These are phyloP conservation scores for Nicator chloris DNA, from an alignment of 2,113 vertebrate species.

Conservation along the genomic window DNA sequence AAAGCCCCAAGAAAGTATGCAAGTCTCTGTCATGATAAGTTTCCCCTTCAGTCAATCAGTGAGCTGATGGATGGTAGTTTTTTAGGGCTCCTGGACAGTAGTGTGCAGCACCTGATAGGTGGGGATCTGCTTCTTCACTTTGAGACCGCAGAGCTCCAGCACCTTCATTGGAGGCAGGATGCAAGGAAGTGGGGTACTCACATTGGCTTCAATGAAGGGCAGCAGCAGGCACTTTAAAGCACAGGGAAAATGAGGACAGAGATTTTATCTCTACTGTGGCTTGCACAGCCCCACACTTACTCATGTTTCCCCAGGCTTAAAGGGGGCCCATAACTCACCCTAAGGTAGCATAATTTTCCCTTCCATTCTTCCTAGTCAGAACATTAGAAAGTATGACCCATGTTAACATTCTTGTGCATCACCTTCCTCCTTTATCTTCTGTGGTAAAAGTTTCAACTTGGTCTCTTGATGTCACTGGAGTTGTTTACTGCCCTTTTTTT, in stretches of 20 bases:
- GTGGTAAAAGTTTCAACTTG: background rate
- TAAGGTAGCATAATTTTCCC: background rate
- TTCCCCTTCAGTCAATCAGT: background rate
- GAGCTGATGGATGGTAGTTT: background rate
- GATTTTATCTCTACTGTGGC: background rate
- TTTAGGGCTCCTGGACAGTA: background rate
- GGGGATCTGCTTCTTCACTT: background rate
- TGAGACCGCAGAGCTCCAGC: accelerated
- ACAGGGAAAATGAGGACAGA: background rate
- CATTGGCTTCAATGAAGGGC: background rate
- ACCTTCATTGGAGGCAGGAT: background rate
- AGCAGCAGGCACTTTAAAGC: background rate
- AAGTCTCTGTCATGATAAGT: background rate
- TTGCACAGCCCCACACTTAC: background rate
- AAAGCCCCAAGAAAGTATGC: background rate
- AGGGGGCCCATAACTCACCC: background rate
- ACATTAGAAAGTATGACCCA: background rate
- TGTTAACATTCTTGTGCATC: background rate
- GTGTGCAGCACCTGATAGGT: background rate
- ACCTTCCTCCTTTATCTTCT: background rate
- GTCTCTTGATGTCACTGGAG: background rate
- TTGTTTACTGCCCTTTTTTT: slow-evolving; percentile 4
- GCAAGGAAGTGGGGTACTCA: background rate
- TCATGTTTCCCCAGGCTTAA: background rate
- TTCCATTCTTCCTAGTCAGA: background rate